Percentiles rank a stretch among this genome's conserved stretches.
These are phyloP conservation scores for Trachelus troglodyta DNA, from an alignment of 2,888 invertebrate species.

Conservation along the genomic window DNA sequence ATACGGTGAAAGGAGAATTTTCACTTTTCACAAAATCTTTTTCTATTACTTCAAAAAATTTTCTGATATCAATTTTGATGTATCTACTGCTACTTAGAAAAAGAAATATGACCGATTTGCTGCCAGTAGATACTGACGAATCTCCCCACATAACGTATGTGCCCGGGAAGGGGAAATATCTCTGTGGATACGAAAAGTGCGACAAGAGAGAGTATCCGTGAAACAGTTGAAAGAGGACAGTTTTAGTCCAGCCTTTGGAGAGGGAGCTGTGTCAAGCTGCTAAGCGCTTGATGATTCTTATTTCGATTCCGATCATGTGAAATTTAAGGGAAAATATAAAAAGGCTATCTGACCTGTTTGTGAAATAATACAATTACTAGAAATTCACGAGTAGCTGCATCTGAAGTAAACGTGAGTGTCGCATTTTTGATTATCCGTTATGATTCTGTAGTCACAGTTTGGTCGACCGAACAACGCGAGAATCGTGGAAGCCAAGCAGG, in stretches of 20 bases:
- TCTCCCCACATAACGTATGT: background rate
- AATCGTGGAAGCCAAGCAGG: background rate
- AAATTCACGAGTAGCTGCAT: background rate
- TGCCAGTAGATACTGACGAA: background rate
- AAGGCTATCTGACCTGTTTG: conserved; percentile 38
- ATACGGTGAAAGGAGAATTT: background rate
- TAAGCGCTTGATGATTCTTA: background rate
- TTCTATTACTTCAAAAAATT: background rate
- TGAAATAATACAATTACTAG: conserved; percentile 48
- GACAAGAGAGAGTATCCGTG: background rate
- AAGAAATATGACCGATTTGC: background rate
- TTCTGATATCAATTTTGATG: background rate
- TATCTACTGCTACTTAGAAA: background rate
- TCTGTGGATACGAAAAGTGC: background rate
- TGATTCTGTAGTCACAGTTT: background rate
- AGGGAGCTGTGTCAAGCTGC: background rate
- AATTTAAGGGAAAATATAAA: conserved; percentile 35
- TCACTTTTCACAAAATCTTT: background rate
- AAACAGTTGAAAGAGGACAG: background rate
- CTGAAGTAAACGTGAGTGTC: background rate
- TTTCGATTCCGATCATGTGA: conserved; percentile 39
- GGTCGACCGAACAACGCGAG: background rate
- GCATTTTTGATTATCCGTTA: background rate
- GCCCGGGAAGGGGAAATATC: background rate
- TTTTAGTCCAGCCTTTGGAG: background rate